Evolutionary conservation across 2,113 vertebrate genomes (phyloP), one percentile per base, ranked within the genome.

Genomic region (Sclerurus mexicanus): DNA sequence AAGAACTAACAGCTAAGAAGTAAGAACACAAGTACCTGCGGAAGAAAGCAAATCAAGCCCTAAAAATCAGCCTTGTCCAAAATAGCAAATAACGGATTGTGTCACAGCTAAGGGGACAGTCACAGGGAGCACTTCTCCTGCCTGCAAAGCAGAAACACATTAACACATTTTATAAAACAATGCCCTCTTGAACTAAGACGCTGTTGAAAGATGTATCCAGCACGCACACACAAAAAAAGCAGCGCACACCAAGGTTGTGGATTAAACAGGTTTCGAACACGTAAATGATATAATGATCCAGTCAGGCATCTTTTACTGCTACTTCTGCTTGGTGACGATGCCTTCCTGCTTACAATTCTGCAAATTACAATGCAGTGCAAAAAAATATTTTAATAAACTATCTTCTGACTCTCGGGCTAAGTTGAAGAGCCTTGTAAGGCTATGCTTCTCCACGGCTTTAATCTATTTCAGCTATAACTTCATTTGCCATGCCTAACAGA

Each of bases 341-440:
- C 73, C 21, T 49, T 56, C 75, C 62, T 14, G 6, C 60, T 68
- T 46, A 60, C 46, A 53, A 21, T 89, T 72, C 64, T 44, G 69
- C n/a, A 21, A 63, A 47, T 68, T 85, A 62, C 47, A 78, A 53
- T 27, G 18, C 33, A 80, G 52, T 46, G 78, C 11, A 87, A 78
- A 52, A 35, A 72, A 69, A 40, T 1, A 24, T 44, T 82, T 63
- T 83, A 64, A 76, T 42, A 79, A 93, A 95, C 76, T 93, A 22
- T 67, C 44, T 83, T 93, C 80, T 89, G 80, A 89, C 77, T 93
- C 87, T 69, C 42, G 46, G 58, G 68, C 53, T 85, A 92, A 92
- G 86, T 87, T 87, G 58, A 91, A 94, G 88, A 89, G 83, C 92
- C 85, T 90, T 96, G 92, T 94, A 91, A 96, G 92, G 95, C 80